Conservation (phyloP, 2,113 vertebrate species). For the Zosterops japonicus region DNA sequence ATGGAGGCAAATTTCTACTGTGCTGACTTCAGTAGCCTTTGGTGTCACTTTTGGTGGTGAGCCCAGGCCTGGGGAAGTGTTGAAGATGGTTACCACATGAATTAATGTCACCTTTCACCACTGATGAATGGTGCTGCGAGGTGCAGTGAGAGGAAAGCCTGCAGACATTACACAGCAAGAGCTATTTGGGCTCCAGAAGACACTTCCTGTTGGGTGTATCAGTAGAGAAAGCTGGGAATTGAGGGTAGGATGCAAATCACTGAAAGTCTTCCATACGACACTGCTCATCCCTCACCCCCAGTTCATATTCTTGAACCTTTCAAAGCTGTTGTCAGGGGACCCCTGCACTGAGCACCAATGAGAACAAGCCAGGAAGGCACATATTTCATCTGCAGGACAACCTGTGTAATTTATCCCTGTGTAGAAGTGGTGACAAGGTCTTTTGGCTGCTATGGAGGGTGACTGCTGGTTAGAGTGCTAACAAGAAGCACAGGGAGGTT, state of each 20-base stretch:
- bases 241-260: neutral
- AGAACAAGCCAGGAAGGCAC: neutral
- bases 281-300: neutral
- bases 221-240: neutral
- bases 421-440: neutral
- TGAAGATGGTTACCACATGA: neutral
- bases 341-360: neutral
- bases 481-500: accelerated
- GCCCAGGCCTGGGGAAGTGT: neutral
- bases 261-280: accelerated
- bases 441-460: neutral
- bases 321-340: neutral
- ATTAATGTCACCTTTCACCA: neutral
- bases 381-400: neutral
- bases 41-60: neutral
- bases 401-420: neutral
- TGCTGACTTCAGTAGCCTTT: neutral
- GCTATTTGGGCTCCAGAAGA: neutral
- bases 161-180: neutral
- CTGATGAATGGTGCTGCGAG: neutral
- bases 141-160: neutral
- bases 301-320: neutral
- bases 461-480: neutral
- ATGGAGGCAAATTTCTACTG: neutral
- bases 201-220: neutral